These are phyloP conservation scores for Luperina nickerlii DNA, from an alignment of 2,888 invertebrate species.

Conservation along the genomic window DNA sequence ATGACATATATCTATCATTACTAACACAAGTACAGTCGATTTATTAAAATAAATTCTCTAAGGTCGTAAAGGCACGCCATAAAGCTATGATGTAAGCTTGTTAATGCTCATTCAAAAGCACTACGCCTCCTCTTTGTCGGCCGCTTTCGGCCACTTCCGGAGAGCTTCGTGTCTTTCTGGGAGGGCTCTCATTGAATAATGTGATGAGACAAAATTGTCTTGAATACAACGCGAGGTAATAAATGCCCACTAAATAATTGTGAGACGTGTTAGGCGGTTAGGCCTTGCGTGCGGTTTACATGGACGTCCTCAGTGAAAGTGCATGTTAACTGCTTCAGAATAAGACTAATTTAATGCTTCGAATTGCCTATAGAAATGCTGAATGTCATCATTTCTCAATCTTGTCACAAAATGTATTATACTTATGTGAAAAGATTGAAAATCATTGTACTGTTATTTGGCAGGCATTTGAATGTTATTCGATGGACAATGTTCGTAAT, in stretches of 20 bases:
- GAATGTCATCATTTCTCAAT: conserved; percentile 62
- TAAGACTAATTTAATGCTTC: conserved; percentile 57
- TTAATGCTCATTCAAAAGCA: conserved; percentile 74
- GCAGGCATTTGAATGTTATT: conserved; percentile 23
- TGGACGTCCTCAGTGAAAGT: conserved; percentile 61
- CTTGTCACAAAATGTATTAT: conserved; percentile 51
- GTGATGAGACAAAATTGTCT: conserved; percentile 81
- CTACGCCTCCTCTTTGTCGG: conserved; percentile 75
- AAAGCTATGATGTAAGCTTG: conserved; percentile 69
- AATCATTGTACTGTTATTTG: conserved; percentile 48
- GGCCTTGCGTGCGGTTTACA: conserved; percentile 66
- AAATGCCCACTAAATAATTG: conserved; percentile 79
- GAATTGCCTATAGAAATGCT: conserved; percentile 57
- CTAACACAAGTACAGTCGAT: conserved; percentile 58
- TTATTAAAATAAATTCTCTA: conserved; percentile 63
- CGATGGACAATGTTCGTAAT: conserved; percentile 27
- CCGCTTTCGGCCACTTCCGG: conserved; percentile 72
- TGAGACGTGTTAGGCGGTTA: conserved; percentile 65
- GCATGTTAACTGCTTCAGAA: conserved; percentile 42
- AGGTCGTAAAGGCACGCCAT: conserved; percentile 57
- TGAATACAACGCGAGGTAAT: conserved; percentile 77
- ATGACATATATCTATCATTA: conserved; percentile 30
- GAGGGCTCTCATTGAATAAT: conserved; percentile 80
- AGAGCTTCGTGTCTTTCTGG: conserved; percentile 73
- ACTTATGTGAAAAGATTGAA: conserved; percentile 52